Base-by-base conservation (phyloP, 2,888 invertebrate species). In the Orthosia gracilis region DNA sequence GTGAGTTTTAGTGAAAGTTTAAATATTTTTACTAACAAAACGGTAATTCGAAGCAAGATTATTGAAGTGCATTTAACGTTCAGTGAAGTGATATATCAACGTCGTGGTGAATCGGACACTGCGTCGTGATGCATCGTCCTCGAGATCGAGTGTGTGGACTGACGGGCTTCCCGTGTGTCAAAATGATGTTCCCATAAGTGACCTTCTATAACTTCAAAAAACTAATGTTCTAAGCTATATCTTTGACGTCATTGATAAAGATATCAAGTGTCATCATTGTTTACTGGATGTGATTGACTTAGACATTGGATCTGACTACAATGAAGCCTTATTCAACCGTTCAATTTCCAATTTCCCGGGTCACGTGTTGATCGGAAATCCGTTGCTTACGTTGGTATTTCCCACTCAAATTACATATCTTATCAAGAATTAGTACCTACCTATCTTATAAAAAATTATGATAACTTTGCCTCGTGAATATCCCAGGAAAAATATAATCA, bases 31-130 rank as follows among this genome's bases (percentile, higher is more conserved):
- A 91, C 89, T 91, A 92, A 92, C 90, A 76, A 87, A 87, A 87
- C 71, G 85, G 86, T 84, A 82, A 70, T 84, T 73, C 57, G 62
- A 62, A 54, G 55, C 40, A 78, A 79, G 59, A 70, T 73, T 72
- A 74, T 75, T 73, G 31, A 87, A 92, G 93, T 93, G 94, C 83
- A 89, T 89, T 89, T 85, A 90, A 73, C 69, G 88, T 90, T 89
- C 85, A 94, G 96, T 96, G 96, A 94, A 95, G 95, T 95, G 95
- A 92, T 91, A 89, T 81, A 86, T 91, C 90, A 90, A 91, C 66
- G 89, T 89, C 89, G 83, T 78, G 78, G 84, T 82, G 80, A 87
- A 88, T 87, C 75, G 89, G 88, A 86, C 63, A 71, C 80, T 75
- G 67, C 80, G 84, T 82, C 86, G 88, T 89, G 89, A 91, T 90